Percentiles rank a stretch among this genome's conserved stretches.
phyloP scores from a whole-genome alignment of 2,888 invertebrate species.

The Campoplex nolae region DNA sequence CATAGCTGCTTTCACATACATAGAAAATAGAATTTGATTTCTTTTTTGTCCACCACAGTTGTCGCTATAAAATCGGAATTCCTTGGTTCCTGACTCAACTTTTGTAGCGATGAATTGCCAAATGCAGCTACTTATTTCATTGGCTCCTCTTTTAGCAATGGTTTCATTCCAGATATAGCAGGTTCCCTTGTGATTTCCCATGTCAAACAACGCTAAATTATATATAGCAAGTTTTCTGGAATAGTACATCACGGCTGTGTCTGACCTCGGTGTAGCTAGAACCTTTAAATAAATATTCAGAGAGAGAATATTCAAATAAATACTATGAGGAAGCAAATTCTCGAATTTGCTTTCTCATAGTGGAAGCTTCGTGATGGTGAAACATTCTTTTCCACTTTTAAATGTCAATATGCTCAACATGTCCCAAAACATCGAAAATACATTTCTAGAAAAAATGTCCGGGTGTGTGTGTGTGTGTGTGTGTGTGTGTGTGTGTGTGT shows the following conservation, averaged over 20 bases:
- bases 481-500: no score
- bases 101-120: slow-evolving; percentile 51
- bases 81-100: slow-evolving; percentile 41
- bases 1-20: slow-evolving; percentile 50
- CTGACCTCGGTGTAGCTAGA: slow-evolving; percentile 22
- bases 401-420: no score
- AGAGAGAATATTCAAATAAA: no score
- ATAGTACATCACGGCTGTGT: slow-evolving; percentile 22
- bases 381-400: no score
- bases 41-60: slow-evolving; percentile 62
- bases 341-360: no score
- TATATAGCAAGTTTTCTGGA: slow-evolving; percentile 19
- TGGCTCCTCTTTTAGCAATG: no score
- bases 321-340: no score
- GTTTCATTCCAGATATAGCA: slow-evolving; percentile 68
- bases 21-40: slow-evolving; percentile 50
- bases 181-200: slow-evolving; percentile 48
- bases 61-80: slow-evolving; percentile 57
- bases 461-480: no score
- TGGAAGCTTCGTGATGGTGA: no score
- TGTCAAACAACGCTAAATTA: slow-evolving; percentile 19
- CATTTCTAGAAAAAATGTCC: no score
- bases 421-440: no score
- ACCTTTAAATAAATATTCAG: slow-evolving; percentile 5
- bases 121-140: slow-evolving; percentile 64